Base-by-base conservation (phyloP, 2,888 invertebrate species). In the Cerceris rybyensis region DNA sequence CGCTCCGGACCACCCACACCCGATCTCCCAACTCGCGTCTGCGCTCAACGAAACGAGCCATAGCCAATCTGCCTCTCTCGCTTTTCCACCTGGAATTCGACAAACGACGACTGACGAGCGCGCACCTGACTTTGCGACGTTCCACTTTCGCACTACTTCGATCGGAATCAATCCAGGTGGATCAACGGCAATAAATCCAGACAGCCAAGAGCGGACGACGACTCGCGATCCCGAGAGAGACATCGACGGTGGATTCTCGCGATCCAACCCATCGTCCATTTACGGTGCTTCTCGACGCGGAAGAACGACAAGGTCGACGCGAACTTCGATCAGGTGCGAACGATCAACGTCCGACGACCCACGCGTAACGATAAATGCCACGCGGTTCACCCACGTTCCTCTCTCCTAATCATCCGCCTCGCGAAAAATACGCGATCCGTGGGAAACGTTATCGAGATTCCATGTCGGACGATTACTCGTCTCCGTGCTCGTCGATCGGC, bases 1-100 rank as follows among this genome's bases (percentile, higher is more conserved):
- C 76, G 43, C 57, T 9, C 14, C 7, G 54, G 84, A 80, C 84
- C 84, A 84, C 80, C 85, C 82, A 78, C 67, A 65, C 71, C 67
- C 71, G 60, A 71, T 71, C 5, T 50, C 13, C 50, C 5, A 41
- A 64, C 14, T 61, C 28, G 28, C 13, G 14, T 50, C 13, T 42
- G 7, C 17, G n/a, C 39, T 6, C 5, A 14, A 52, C 9, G 42
- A 49, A 61, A 54, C 50, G 17, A 52, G 11, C 49, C 66, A 64
- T 67, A 64, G 73, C 75, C 61, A 74, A 82, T 77, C 55, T 16
- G 49, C 70, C 43, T 57, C n/a, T 14, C 17, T 49, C 50, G 49
- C 2, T 75, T 54, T 77, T 41, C n/a, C 16, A 0, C 43, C 14
- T 28, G 16, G 41, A 55, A 55, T 8, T 49, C 11, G 14, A 14